Percentiles rank a stretch among this genome's conserved stretches.
These are phyloP conservation scores for Botia almorhae DNA, from an alignment of 2,797 vertebrate species.

Conservation along the genomic window DNA sequence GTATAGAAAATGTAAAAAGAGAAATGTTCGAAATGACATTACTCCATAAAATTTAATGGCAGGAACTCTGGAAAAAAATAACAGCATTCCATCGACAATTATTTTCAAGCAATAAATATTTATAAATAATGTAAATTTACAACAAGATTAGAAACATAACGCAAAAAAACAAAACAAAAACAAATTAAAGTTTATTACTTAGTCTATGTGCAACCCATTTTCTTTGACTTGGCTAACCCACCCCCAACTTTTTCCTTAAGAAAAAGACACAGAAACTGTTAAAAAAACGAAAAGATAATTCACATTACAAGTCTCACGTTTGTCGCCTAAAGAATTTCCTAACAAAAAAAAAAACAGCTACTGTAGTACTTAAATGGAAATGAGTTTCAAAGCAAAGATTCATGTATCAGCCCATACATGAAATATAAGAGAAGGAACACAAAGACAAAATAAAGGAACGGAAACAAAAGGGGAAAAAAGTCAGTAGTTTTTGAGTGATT, in stretches of 20 bases:
- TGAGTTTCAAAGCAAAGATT: slow-evolving; percentile 74
- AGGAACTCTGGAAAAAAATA: slow-evolving; percentile 98
- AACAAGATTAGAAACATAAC: slow-evolving; percentile 98
- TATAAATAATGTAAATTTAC: slow-evolving; percentile 99
- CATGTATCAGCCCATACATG: slow-evolving; percentile 79
- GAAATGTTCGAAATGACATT: slow-evolving; percentile 93
- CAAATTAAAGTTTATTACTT: slow-evolving; percentile 98
- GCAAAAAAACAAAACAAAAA: slow-evolving; percentile 87
- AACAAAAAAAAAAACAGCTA: slow-evolving; percentile 90
- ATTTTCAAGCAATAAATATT: slow-evolving; percentile 99
- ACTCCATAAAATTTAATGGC: slow-evolving; percentile 99
- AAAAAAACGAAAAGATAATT: slow-evolving; percentile 77
- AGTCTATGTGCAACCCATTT: slow-evolving; percentile 97
- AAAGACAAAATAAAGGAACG: slow-evolving; percentile 84
- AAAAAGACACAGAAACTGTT: slow-evolving; percentile 77
- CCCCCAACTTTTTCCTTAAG: slow-evolving; percentile 74
- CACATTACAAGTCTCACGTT: slow-evolving; percentile 83
- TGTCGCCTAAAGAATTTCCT: slow-evolving; percentile 84
- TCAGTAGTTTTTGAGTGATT: slow-evolving; percentile 96
- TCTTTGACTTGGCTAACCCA: slow-evolving; percentile 90
- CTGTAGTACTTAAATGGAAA: slow-evolving; percentile 79
- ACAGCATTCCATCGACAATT: slow-evolving; percentile 99
- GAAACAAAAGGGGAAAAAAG: slow-evolving; percentile 80
- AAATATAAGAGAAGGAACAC: slow-evolving; percentile 81
- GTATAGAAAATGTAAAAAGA: slow-evolving; percentile 98